Conservation (phyloP, 2,113 vertebrate genomes). For the Ceratotherium simum region DNA sequence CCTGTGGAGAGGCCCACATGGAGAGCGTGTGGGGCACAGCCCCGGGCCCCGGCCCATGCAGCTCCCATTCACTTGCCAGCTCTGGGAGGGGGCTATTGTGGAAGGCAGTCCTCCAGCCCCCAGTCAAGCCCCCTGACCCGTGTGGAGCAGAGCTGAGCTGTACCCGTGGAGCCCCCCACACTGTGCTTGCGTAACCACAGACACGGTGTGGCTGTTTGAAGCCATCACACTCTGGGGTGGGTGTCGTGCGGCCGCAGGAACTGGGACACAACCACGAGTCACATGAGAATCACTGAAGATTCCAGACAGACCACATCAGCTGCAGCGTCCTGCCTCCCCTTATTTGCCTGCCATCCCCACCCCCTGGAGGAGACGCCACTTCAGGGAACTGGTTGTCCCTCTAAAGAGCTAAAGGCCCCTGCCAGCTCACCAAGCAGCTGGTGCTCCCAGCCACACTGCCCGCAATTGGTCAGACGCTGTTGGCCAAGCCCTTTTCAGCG, state of each 20-base stretch:
- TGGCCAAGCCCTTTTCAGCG: no score
- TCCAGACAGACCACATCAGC: background rate
- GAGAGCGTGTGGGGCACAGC: background rate
- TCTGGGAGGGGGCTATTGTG: fast-evolving
- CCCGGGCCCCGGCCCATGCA: background rate
- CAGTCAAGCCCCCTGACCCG: background rate
- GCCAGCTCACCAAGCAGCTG: background rate
- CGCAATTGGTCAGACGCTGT: background rate
- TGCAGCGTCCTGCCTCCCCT: background rate
- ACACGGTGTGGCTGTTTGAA: background rate
- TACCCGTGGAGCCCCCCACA: background rate
- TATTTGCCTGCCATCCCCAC: background rate
- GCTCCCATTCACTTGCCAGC: fast-evolving
- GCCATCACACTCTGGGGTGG: no score
- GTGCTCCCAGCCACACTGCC: background rate
- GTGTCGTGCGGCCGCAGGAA: fast-evolving
- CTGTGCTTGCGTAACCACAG: background rate
- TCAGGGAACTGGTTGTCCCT: background rate
- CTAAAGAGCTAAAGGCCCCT: background rate
- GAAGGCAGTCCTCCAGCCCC: background rate
- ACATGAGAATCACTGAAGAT: background rate
- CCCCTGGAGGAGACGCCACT: background rate
- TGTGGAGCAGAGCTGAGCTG: background rate
- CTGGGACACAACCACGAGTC: fast-evolving
- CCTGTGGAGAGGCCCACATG: background rate